Percentiles rank a stretch among this genome's conserved stretches.
phyloP scores from a whole-genome alignment of 2,113 vertebrate species.

The Xiphorhynchus elegans region DNA sequence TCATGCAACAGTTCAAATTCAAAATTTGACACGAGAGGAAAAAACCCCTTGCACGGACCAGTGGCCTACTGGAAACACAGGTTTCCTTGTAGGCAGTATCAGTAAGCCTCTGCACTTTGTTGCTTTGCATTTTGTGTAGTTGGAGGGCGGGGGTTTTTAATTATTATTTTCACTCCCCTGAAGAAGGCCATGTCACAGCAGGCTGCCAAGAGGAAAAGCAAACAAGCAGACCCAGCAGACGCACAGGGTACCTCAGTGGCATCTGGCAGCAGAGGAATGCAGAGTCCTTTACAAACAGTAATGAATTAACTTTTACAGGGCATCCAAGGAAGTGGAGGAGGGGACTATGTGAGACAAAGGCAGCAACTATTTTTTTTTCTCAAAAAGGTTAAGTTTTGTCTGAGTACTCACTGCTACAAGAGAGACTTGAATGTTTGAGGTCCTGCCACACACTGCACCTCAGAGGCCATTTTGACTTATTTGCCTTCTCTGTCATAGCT shows the following conservation, averaged over 20 bases:
- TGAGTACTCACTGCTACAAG: neutral
- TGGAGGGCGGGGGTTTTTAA: neutral
- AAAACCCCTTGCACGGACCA: neutral
- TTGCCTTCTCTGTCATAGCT: neutral
- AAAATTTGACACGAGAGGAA: neutral
- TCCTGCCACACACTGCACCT: neutral
- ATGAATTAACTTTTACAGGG: constrained; percentile 36
- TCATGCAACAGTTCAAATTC: neutral
- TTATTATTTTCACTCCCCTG: neutral
- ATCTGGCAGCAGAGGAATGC: neutral
- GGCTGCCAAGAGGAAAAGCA: neutral
- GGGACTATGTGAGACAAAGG: neutral
- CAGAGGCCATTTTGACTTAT: neutral
- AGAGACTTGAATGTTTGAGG: neutral
- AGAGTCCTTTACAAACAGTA: neutral
- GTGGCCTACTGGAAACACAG: neutral
- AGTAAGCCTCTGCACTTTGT: neutral
- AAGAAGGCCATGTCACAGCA: neutral
- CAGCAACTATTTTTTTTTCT: neutral
- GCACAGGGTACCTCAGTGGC: neutral
- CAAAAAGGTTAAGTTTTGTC: neutral
- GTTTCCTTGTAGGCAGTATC: neutral
- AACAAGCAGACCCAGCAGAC: neutral
- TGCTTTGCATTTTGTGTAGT: neutral
- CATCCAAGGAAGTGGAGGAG: neutral